Base-by-base conservation (phyloP, 2,797 vertebrate species). In the Sebastolobus alascanus region DNA sequence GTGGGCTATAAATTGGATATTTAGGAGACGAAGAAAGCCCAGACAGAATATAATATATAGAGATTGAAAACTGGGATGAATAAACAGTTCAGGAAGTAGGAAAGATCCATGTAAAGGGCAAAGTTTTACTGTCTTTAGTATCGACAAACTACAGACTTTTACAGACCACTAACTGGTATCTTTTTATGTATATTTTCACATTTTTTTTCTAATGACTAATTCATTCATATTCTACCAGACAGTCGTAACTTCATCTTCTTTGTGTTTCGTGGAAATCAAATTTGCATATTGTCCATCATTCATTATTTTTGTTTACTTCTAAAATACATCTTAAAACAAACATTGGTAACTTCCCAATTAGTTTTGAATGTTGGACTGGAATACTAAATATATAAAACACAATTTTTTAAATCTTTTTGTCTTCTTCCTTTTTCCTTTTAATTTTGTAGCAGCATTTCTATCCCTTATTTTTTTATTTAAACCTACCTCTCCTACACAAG, bases 41-140 rank as follows among this genome's bases (percentile, higher is more conserved):
- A 58, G 59, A 74, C 3, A 69, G 9, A 68, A 18, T 12, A 6
- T 20, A 20, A 37, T 2, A 40, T 6, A 31, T 0, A 16, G 12
- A 59, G 55, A 80, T 46, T 5, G 6, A 75, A 72, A 2, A 18
- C 37, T 27, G 6, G 27, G 52, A 11, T 33, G 27, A 75, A 38
- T 16, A 16, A 58, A 37, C 31, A 14, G 1, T 9, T 10, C 2
- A 22, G 8, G 16, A 70, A 64, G 43, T 31, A 10, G 18, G 22
- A 3, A n/a, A 33, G 55, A 83, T 79, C 59, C 58, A 29, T 6
- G 25, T 54, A n/a, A 33, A 76, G 59, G 38, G 52, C 14, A 74
- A 58, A 50, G 67, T 64, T 68, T 64, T n/a, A 68, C n/a, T n/a
- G 9, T 73, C n/a, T 52, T 37, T 63, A 25, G n/a, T 22, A 27